Evolutionary conservation across 35 echinoderm and acorn worm genomes (phyloP), one percentile per base, ranked within the genome.

Genomic region (Heliocidaris tuberculata): DNA sequence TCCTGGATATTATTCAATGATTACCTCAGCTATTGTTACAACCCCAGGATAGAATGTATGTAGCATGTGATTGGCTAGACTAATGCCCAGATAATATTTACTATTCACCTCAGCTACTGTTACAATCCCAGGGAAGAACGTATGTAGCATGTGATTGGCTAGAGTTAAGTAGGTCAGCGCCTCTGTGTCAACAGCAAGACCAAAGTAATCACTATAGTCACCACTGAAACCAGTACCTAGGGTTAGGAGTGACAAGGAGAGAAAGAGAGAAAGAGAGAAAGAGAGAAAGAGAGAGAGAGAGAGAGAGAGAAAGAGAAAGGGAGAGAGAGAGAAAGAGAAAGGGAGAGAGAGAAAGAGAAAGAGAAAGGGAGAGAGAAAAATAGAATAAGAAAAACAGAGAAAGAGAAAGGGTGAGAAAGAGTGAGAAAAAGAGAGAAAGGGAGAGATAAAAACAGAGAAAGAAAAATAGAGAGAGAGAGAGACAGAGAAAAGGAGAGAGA

Each of bases 161-260:
- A 99, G 86, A 16, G 97, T 96, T 6, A 99, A 88, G 94, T 97
- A 99, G 8, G 96, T 95, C 16, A 99, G 24, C 24, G 96, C 95
- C 30, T 99, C 98, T 48, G 98, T 99, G 95, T 99, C 98, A 24
- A 95, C 96, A 11, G 93, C 88, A 31, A 99, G 92, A 7, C 98
- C 98, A 97, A 99, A 99, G 86, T 99, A 99, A 78, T 99, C 98
- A 93, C 95, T 93, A 61, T 99, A 99, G 11, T 94, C 96, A 90
- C 98, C 98, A 95, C 98, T 99, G 49, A 99, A 99, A 32, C 97
- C 97, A 85, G 95, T 94, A 49, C 96, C 97, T 98, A 90, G 5
- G 94, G 59, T 10, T 7, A 94, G 30, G 24, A 94, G 7, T 21
- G 27, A 94, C 31, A 60, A 5, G 24, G 48, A 93, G 12, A 6